Conservation (phyloP, 2,888 invertebrate species). For the Elegia similella region DNA sequence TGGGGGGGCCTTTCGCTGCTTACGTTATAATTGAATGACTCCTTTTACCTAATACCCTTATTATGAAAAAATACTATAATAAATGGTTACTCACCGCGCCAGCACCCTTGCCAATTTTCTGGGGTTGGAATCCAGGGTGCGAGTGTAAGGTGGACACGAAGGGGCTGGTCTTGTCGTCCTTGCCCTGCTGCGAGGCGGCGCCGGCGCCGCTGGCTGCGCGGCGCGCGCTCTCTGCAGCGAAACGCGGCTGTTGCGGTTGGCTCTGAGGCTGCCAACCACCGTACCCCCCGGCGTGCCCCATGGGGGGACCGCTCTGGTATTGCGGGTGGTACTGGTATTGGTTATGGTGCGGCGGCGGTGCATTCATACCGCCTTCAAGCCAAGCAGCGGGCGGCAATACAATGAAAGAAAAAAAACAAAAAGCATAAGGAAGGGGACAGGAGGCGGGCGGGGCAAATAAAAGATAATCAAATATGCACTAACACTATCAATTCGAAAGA, state of each 20-base stretch:
- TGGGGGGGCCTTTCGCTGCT: no score
- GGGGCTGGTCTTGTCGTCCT: constrained; percentile 89
- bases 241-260: constrained; percentile 66
- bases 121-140: constrained; percentile 95
- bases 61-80: no score
- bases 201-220: constrained; percentile 49
- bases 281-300: constrained; percentile 55
- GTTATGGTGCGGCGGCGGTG: constrained; percentile 79
- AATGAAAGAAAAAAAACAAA: constrained; percentile 80
- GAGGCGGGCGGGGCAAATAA: constrained; percentile 58
- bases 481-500: constrained; percentile 28
- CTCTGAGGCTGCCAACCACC: constrained; percentile 47
- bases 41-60: no score
- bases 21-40: no score
- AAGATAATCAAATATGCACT: constrained; percentile 60
- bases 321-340: constrained; percentile 79
- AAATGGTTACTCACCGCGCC: constrained; percentile 79
- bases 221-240: constrained; percentile 76
- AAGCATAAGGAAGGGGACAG: constrained; percentile 75
- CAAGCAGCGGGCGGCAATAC: constrained; percentile 79
- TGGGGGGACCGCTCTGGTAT: constrained; percentile 68
- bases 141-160: constrained; percentile 94
- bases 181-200: constrained; percentile 49
- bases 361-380: constrained; percentile 82
- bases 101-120: constrained; percentile 92